Evolutionary conservation across 2,797 vertebrate genomes (phyloP).

Genomic region (Sebastes jordani): DNA sequence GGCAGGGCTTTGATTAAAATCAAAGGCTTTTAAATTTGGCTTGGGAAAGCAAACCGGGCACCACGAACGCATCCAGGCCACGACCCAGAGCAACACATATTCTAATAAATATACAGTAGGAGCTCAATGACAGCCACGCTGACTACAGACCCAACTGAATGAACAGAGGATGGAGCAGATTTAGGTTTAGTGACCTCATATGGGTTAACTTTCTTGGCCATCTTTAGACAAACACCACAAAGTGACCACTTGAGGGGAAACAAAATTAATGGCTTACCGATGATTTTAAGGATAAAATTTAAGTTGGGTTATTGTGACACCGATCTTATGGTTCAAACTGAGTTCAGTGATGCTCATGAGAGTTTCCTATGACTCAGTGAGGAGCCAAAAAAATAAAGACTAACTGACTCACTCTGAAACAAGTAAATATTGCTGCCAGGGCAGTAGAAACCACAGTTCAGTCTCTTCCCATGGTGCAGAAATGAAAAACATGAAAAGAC

Average conservation of each 20-base stretch:
- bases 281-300: not conserved
- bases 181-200: not conserved
- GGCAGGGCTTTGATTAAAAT: constrained; percentile 75
- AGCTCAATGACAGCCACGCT: not conserved
- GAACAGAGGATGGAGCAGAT: not conserved
- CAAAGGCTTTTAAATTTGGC: constrained; percentile 71
- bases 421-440: not conserved
- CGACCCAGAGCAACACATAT: constrained; percentile 4
- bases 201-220: not conserved
- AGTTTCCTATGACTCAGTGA: constrained; percentile 8
- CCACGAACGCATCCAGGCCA: constrained; percentile 17
- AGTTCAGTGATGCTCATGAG: constrained; percentile 18
- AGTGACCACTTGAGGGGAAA: not conserved
- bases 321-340: not conserved
- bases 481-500: not conserved
- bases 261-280: not conserved
- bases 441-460: not conserved
- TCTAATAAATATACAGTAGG: constrained; percentile 18
- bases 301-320: not conserved
- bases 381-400: not conserved
- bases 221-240: not conserved
- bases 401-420: not conserved
- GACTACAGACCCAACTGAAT: not conserved
- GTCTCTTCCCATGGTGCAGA: not conserved
- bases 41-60: constrained; percentile 54